Percentiles rank a stretch among this genome's conserved stretches.
phyloP scores from a whole-genome alignment of 2,113 vertebrate genomes.

The Gambusia holbrooki region DNA sequence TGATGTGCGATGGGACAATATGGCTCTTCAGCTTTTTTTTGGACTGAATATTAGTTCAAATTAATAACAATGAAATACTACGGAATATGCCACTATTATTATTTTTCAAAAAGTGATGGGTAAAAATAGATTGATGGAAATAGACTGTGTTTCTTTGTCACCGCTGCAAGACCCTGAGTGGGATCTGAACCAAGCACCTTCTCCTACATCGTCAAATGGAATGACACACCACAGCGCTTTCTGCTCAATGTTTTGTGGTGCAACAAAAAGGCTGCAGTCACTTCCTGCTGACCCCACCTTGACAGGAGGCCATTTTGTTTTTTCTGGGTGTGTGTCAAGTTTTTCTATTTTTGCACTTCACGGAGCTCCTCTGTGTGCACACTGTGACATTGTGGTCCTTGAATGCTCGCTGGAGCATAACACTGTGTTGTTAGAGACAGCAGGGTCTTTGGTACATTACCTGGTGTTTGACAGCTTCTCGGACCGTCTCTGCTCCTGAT shows the following conservation, averaged over 20 bases:
- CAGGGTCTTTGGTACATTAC: slow-evolving; percentile 52
- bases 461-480: slow-evolving; percentile 65
- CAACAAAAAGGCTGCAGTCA: not conserved
- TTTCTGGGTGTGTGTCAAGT: slow-evolving; percentile 40
- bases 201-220: not conserved
- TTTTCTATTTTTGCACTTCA: not conserved
- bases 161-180: not conserved
- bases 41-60: too few species aligned
- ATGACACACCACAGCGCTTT: not conserved
- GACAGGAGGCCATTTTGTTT: slow-evolving; percentile 65
- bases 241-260: not conserved
- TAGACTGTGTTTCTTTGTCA: slow-evolving; percentile 6
- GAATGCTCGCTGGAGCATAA: slow-evolving; percentile 49
- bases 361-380: not conserved
- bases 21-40: too few species aligned
- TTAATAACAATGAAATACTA: too few species aligned
- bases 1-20: not conserved
- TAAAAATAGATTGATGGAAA: not conserved
- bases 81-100: too few species aligned
- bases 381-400: slow-evolving; percentile 49
- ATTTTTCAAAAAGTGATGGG: too few species aligned
- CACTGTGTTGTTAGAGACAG: slow-evolving; percentile 48
- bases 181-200: not conserved
- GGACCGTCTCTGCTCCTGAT: slow-evolving; percentile 42
- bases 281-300: slow-evolving; percentile 43